Base-by-base conservation (phyloP, 1,140 invertebrate genomes). In the Ostrea denselamellosa region DNA sequence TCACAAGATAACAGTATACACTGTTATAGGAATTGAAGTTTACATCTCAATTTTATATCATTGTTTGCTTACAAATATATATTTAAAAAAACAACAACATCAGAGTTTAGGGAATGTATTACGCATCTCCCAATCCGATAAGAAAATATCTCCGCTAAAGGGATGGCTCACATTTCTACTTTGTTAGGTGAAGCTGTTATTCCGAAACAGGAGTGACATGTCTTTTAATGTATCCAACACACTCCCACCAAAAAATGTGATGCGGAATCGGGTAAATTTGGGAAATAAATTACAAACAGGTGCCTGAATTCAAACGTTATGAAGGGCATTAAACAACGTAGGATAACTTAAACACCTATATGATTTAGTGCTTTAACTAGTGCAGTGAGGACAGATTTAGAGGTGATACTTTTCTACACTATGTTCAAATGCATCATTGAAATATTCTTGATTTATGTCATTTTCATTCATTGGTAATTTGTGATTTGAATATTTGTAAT, bases 151-250 rank as follows among this genome's bases (percentile, higher is more conserved):
- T 71, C 14, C 28, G 14, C 8, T 71, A 34, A 2, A 10, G 68
- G 10, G 68, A 25, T 34, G 9, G 9, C 0, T 12, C 9, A 10
- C 68, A 71, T 71, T 71, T 71, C 68, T 71, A 4, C 2, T 25
- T 12, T 71, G 68, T 71, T 71, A 71, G 68, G 68, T 71, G 68
- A 71, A 71, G 25, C 68, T 25, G 28, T 28, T 17, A 14, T 71
- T 25, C 14, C 12, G 68, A 71, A 34, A 71, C 28, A 71, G 28
- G 28, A 14, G 12, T 34, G 68, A 34, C 68, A 71, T 71, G 9
- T 12, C 68, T 71, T 22, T 34, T 71, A 71, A 71, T 71, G 68
- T 71, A 28, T 14, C 25, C 3, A 14, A 14, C 10, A 71, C 68
- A 71, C 25, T 25, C 28, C 22, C 22, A 71, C 68, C 68, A 71